phyloP scores from a whole-genome alignment of 2,113 vertebrate genomes.

The Ascaphus truei region DNA sequence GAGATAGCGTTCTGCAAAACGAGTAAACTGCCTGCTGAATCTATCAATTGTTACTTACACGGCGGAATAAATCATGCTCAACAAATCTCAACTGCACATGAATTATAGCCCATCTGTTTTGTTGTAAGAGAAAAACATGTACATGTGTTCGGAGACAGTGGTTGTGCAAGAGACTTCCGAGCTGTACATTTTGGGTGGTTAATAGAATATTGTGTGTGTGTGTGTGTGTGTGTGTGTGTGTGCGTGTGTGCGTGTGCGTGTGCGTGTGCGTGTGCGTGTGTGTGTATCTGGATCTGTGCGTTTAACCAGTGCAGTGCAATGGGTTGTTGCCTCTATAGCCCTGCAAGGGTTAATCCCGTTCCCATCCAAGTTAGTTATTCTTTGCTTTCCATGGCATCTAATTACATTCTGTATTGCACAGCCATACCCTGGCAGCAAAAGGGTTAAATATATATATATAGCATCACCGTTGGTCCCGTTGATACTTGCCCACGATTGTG shows the following conservation, averaged over 20 bases:
- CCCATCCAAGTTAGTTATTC: too few relatives aligned
- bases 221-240: not conserved
- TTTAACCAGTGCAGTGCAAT: not conserved
- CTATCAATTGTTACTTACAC: constrained; percentile 50
- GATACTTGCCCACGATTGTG: too few relatives aligned
- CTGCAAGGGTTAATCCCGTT: too few relatives aligned
- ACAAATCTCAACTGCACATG: constrained; percentile 57
- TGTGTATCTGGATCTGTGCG: not conserved
- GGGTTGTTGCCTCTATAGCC: too few relatives aligned
- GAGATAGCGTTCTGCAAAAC: constrained; percentile 37
- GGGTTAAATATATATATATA: too few relatives aligned
- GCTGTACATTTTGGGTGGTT: constrained; percentile 45
- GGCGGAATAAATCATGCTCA: constrained; percentile 57
- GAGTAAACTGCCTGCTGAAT: constrained; percentile 42
- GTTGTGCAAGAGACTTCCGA: constrained; percentile 50
- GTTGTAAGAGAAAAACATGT: constrained; percentile 47
- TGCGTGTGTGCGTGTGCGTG: not conserved
- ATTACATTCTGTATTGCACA: too few relatives aligned
- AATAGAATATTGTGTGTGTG: constrained; percentile 9
- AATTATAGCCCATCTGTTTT: constrained; percentile 61
- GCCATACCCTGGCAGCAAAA: too few relatives aligned
- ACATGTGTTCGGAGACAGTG: constrained; percentile 50
- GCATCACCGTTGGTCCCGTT: too few relatives aligned
- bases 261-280: not conserved
- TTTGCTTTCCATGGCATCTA: too few relatives aligned